Base-by-base conservation (phyloP, 2,888 invertebrate species). In the Hecatera dysodea region DNA sequence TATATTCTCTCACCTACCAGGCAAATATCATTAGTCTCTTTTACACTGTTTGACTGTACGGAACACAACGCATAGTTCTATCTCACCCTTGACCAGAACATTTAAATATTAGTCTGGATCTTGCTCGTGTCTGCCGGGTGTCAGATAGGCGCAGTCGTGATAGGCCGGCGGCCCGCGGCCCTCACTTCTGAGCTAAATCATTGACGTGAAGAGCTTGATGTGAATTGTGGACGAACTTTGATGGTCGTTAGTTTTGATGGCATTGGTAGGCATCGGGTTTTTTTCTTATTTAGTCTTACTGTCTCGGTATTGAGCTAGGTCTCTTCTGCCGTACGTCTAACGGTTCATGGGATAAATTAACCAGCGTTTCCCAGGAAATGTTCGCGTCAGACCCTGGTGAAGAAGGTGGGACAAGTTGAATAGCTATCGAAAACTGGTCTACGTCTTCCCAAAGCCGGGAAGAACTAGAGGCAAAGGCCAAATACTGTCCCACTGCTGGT, bases 91-190 rank as follows among this genome's bases (percentile, higher is more conserved):
- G 56, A 36, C 53, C 39, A 12, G 36, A 64, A 64, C 63, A 69
- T 72, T 78, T 71, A 82, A 80, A 75, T 72, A 72, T 65, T 71
- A 68, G 66, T 57, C 39, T 52, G 64, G 61, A 80, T 75, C 80
- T 65, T 50, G 68, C 46, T 82, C 82, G 78, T 73, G 73, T 77
- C 69, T 77, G 60, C 46, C 72, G 52, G 59, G 69, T 84, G 87
- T 87, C 89, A 82, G 91, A 90, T 89, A 87, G 80, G 60, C 67
- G 56, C 59, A 68, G 83, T 90, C 92, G 91, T 92, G 92, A 90
- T 91, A 89, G 89, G 86, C 88, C 89, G 87, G 82, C 56, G 57
- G 78, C 88, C 88, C 80, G 69, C 60, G 73, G 87, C 74, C 52
- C 44, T 52, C 64, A 57, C 72, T 60, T 73, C 65, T 72, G 75